phyloP scores from a whole-genome alignment of 2,113 vertebrate genomes.

The Macrotis lagotis region DNA sequence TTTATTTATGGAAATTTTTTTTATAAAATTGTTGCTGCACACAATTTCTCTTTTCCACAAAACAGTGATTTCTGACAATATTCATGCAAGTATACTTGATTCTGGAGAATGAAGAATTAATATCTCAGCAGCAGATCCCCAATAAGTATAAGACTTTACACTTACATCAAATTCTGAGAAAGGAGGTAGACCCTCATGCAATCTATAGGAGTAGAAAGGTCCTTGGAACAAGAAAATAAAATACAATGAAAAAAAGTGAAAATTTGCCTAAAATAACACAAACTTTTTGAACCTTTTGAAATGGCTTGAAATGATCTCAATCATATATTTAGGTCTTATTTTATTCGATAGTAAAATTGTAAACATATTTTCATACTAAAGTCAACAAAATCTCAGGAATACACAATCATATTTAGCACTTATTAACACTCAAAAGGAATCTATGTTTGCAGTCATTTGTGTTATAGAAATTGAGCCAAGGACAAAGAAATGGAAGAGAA shows the following conservation, averaged over 20 bases:
- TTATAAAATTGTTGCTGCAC: not conserved
- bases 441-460: not conserved
- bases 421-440: not conserved
- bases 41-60: not conserved
- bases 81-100: not conserved
- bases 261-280: not conserved
- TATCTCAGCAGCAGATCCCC: slow-evolving; percentile 7
- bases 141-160: not conserved
- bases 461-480: not conserved
- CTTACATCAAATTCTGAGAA: slow-evolving; percentile 36
- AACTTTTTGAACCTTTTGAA: not conserved
- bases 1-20: not conserved
- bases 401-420: not conserved
- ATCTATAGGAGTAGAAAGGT: not conserved
- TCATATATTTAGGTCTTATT: not conserved
- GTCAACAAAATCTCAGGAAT: not conserved
- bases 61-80: not conserved
- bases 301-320: not conserved
- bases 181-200: not conserved
- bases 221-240: slow-evolving; percentile 2
- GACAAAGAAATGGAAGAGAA: not conserved
- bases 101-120: slow-evolving; percentile 10
- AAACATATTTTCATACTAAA: not conserved
- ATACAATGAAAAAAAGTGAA: slow-evolving; percentile 23
- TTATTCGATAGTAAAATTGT: not conserved